Conservation (phyloP, 2,888 invertebrate genomes). For the Ametastegia equiseti region DNA sequence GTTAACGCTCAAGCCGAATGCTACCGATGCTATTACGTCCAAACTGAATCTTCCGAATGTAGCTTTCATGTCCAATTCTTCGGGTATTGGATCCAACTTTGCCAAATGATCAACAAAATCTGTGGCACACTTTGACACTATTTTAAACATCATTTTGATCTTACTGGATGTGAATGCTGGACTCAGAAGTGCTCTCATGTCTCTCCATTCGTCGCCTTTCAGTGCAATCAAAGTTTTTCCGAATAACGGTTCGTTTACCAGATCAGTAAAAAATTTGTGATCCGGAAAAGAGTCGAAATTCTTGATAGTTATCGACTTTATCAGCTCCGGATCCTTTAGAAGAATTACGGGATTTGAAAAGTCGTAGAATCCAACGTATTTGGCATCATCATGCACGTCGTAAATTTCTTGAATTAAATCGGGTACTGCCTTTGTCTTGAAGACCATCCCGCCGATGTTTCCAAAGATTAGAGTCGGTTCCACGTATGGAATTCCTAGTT, state of each 20-base stretch:
- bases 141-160: slow-evolving; percentile 78
- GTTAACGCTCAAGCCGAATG: slow-evolving; percentile 66
- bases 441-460: slow-evolving; percentile 53
- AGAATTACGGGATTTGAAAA: slow-evolving; percentile 57
- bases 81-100: slow-evolving; percentile 50
- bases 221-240: slow-evolving; percentile 59
- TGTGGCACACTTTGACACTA: slow-evolving; percentile 72
- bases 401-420: not conserved
- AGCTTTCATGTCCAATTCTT: slow-evolving; percentile 66
- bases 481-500: slow-evolving; percentile 53
- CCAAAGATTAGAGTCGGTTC: slow-evolving; percentile 54
- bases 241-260: slow-evolving; percentile 58
- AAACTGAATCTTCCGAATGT: slow-evolving; percentile 61
- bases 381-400: slow-evolving; percentile 55
- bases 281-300: slow-evolving; percentile 61
- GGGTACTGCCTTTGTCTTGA: not conserved
- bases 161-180: slow-evolving; percentile 80
- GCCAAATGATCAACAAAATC: slow-evolving; percentile 63
- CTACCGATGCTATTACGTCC: slow-evolving; percentile 67
- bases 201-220: slow-evolving; percentile 76
- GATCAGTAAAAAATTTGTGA: slow-evolving; percentile 63
- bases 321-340: slow-evolving; percentile 61
- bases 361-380: slow-evolving; percentile 63
- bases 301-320: slow-evolving; percentile 60
- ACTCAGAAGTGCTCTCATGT: slow-evolving; percentile 77